Evolutionary conservation across 2,797 vertebrate species (phyloP).

Genomic region (Buceros bicornis): DNA sequence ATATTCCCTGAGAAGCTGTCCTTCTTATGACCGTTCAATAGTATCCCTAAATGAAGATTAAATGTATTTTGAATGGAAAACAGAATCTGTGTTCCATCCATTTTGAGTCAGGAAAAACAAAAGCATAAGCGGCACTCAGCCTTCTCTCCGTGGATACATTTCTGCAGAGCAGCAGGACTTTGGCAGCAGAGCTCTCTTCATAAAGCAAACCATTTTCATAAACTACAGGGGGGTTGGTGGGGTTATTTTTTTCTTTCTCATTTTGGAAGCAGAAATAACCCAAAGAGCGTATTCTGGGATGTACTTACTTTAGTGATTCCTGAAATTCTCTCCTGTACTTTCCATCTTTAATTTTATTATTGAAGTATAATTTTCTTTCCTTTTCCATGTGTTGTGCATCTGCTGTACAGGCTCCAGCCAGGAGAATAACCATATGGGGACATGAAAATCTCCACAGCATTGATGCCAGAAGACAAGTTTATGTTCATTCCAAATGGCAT

Average conservation of each 20-base stretch:
- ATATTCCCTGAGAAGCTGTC: slow-evolving; percentile 72
- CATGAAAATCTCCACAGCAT: slow-evolving; percentile 61
- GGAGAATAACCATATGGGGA: slow-evolving; percentile 69
- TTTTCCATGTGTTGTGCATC: slow-evolving; percentile 71
- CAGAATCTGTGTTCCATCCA: slow-evolving; percentile 40
- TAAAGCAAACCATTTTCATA: slow-evolving; percentile 47
- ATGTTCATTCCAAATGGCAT: slow-evolving; percentile 66
- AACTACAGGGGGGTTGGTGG: background rate
- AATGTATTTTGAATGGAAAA: slow-evolving; percentile 73
- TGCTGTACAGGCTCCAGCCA: slow-evolving; percentile 49
- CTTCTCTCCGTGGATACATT: slow-evolving; percentile 53
- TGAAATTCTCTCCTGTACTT: slow-evolving; percentile 46
- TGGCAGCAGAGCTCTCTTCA: slow-evolving; percentile 25
- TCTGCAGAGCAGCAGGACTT: slow-evolving; percentile 44
- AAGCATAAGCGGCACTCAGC: background rate
- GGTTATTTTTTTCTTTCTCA: background rate
- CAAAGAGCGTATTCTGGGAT: slow-evolving; percentile 12
- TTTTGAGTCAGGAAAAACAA: slow-evolving; percentile 58
- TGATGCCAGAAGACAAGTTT: slow-evolving; percentile 67
- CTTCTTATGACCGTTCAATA: slow-evolving; percentile 68
- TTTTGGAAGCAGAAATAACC: slow-evolving; percentile 24
- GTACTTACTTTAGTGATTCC: slow-evolving; percentile 14
- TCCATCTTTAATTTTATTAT: slow-evolving; percentile 37
- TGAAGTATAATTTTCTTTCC: slow-evolving; percentile 32
- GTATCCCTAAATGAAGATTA: slow-evolving; percentile 70